Base-by-base conservation (phyloP, 2,797 vertebrate species). In the Malurus leucopterus region DNA sequence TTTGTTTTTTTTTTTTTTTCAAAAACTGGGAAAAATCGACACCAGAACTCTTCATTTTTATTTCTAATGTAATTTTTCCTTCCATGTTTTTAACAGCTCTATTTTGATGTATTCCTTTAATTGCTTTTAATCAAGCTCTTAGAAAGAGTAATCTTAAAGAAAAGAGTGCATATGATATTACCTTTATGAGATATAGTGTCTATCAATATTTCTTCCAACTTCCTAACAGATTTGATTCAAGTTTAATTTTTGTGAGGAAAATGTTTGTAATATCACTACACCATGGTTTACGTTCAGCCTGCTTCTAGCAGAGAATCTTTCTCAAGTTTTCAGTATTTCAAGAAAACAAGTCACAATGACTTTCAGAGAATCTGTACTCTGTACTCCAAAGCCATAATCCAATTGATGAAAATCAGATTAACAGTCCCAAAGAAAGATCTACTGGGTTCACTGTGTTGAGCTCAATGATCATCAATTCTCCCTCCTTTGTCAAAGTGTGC, bases 301-400 rank as follows among this genome's bases (percentile, higher is more conserved):
- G 41, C 18, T 54, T 81, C 40, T 63, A 64, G 41, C 15, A 70
- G 16, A 72, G 40, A 74, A 41, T 38, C 24, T 55, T 49, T 55
- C n/a, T 67, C 46, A 75, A 13, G 36, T 40, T n/a, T 64, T 14
- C 46, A 70, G 38, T n/a, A 15, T 82, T 86, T 74, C 50, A 72
- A 40, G 32, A 6, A 20, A 84, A 24, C 1, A 23, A 38, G 41
- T 78, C 47, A 50, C 23, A 70, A 16, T 29, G n/a, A 27, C 30
- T 71, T 55, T 74, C 58, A 65, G 34, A 53, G 67, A 53, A 68
- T 8, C 15, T 53, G 55, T 38, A 23, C 11, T 59, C 11, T 59
- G 9, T 16, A n/a, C 73, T 73, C 27, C 0, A 0, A 61, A 63
- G 7, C 67, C 68, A 17, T 32, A 17, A n/a, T 40, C 11, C 1